Evolutionary conservation across 2,888 invertebrate genomes (phyloP), one percentile per base, ranked within the genome.

Genomic region (Lasioglossum villosulum): DNA sequence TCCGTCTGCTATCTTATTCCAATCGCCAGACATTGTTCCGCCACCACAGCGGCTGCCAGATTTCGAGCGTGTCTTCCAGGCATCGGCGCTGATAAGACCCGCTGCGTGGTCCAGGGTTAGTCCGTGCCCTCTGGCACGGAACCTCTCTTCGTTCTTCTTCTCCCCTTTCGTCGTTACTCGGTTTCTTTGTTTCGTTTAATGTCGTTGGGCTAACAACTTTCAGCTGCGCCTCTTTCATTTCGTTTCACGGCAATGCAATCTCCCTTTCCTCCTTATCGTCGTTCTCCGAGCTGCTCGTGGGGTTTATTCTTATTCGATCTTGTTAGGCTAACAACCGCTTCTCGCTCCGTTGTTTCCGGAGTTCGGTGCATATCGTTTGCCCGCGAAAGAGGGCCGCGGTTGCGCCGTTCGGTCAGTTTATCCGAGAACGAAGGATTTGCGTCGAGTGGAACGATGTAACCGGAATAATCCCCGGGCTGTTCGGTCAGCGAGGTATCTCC

Each of bases 381-480:
- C 6, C 63, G 16, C 30, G 16, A 63, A 30, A 30, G 30, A 63
- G 63, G 16, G 16, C 30, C 12, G 16, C 6, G 30, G 30, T 63
- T 63, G 16, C 30, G 16, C 8, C 16, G 6, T 63, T 63, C 27
- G 30, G 27, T 2, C 45, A n/a, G 56, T 81, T 63, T 52, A 48
- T 19, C 23, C 39, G 48, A 3, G 23, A 37, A n/a, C 30, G n/a
- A 23, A 37, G 68, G 23, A 70, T 39, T 48, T 70, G 48, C 48
- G 2, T 19, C 48, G 52, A 42, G 23, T 8, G n/a, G 27, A 37
- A 52, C 16, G 48, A 27, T 34, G 23, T 30, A 45, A 19, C 56
- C 4, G 34, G 12, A 30, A 66, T 16, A 30, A 83, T 83, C 42
- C 42, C n/a, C 27, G 78, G 68, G 52, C 83, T 14, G 59, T 6